A percentile compares a stretch with the other conserved stretches of the same genome.
These are phyloP conservation scores for Boloria euphrosyne DNA, from an alignment of 2,888 invertebrate species.

Conservation along the genomic window DNA sequence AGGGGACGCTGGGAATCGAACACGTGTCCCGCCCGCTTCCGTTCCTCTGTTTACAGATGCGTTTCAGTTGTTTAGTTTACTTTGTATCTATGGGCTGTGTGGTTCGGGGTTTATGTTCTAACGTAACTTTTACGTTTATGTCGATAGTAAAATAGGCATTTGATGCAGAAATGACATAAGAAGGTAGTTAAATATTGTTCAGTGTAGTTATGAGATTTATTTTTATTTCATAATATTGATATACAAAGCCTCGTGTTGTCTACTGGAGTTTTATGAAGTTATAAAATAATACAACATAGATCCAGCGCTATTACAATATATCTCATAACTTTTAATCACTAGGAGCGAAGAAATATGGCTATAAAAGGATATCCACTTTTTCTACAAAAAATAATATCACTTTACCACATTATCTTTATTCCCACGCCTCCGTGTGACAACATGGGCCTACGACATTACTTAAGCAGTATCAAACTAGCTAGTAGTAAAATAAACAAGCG, in stretches of 20 bases:
- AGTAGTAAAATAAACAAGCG: constrained; percentile 13
- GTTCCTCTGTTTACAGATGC: constrained; percentile 49
- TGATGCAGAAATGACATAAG: constrained; percentile 18
- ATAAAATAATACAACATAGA: no score
- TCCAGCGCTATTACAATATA: no score
- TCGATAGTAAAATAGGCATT: constrained; percentile 28
- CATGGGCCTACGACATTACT: constrained; percentile 19
- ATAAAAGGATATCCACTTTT: constrained; percentile 5
- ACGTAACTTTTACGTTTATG: constrained; percentile 33
- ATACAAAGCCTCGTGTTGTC: no score
- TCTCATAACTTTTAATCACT: no score
- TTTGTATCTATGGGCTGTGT: constrained; percentile 37
- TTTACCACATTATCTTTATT: constrained; percentile 45
- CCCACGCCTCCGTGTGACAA: constrained; percentile 50
- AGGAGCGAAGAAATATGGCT: background rate
- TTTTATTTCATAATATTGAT: no score
- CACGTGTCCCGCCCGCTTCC: constrained; percentile 65
- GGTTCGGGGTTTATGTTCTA: constrained; percentile 31
- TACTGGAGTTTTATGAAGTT: no score
- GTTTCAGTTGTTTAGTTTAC: constrained; percentile 39
- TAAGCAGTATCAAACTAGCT: constrained; percentile 11
- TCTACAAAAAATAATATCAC: constrained; percentile 41
- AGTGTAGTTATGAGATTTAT: background rate
- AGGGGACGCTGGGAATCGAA: constrained; percentile 52
- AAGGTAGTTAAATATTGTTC: background rate